These are phyloP conservation scores for Acromyrmex echinatior DNA, from an alignment of 1,140 invertebrate species.

Conservation along the genomic window DNA sequence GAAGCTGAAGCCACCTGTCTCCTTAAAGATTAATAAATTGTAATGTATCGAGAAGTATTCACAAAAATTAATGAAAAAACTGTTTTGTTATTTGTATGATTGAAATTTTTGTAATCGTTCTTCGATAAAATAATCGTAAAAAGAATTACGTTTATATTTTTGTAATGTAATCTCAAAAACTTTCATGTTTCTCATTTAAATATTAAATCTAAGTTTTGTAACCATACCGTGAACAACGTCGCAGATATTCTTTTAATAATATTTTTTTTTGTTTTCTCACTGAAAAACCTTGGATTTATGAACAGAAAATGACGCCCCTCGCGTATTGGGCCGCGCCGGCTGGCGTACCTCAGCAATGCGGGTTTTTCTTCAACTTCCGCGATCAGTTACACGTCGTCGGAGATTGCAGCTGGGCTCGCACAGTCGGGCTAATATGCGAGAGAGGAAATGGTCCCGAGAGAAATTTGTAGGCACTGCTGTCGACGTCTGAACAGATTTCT, in stretches of 20 bases:
- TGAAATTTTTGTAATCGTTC: background rate
- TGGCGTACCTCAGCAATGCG: conserved; percentile 17
- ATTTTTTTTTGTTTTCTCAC: background rate
- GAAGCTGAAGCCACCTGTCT: too few relatives aligned
- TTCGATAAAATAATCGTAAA: background rate
- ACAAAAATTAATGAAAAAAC: background rate
- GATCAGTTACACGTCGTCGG: conserved; percentile 60
- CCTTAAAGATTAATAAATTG: background rate
- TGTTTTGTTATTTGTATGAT: background rate
- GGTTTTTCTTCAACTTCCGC: conserved; percentile 59
- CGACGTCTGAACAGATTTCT: conserved; percentile 40
- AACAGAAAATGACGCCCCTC: conserved; percentile 34
- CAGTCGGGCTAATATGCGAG: conserved; percentile 58
- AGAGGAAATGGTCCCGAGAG: conserved; percentile 51
- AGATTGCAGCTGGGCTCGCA: conserved; percentile 52
- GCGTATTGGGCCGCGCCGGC: conserved; percentile 7
- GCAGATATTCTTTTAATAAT: too few relatives aligned
- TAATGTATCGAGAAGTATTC: background rate
- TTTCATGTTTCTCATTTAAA: background rate
- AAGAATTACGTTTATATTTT: background rate
- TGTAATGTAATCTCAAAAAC: background rate
- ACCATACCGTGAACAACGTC: background rate
- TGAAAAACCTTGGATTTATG: conserved; percentile 36
- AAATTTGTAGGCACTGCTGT: conserved; percentile 53
- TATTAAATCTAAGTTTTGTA: background rate